These are phyloP conservation scores for Chionodraco myersi DNA, from an alignment of 2,113 vertebrate genomes.

Conservation along the genomic window DNA sequence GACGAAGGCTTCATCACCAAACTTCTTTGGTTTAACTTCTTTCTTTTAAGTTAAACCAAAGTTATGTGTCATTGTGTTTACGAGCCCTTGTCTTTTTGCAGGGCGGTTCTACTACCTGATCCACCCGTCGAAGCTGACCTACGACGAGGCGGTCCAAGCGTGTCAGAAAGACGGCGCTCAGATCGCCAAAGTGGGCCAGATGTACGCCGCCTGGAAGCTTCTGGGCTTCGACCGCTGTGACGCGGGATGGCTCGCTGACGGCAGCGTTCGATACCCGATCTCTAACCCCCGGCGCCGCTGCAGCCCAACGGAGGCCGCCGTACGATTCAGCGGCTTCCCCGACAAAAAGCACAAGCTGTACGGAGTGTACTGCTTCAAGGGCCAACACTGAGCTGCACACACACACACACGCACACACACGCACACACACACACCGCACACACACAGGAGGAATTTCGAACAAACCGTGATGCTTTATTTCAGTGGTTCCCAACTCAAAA, in stretches of 20 bases:
- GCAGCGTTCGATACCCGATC: conserved; percentile 96
- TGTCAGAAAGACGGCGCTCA: conserved; percentile 91
- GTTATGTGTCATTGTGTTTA: not conserved
- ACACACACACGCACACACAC: conserved; percentile 34
- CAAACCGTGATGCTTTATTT: conserved; percentile 90
- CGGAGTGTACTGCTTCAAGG: conserved; percentile 95
- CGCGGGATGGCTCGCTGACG: conserved; percentile 94
- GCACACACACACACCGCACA: conserved; percentile 23
- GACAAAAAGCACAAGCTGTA: conserved; percentile 98
- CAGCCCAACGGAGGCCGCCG: conserved; percentile 92
- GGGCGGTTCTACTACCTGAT: conserved; percentile 96
- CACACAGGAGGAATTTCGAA: conserved; percentile 30
- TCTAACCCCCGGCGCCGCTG: conserved; percentile 90
- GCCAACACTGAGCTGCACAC: conserved; percentile 84
- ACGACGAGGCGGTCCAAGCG: conserved; percentile 90
- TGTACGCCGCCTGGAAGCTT: conserved; percentile 96
- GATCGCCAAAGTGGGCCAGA: conserved; percentile 97
- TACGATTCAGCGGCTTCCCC: conserved; percentile 93
- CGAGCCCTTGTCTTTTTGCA: conserved; percentile 52
- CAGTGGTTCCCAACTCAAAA: too few relatives aligned
- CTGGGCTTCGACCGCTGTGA: conserved; percentile 96
- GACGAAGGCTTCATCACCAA: too few relatives aligned
- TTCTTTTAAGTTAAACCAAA: too few relatives aligned
- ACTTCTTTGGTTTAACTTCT: too few relatives aligned
- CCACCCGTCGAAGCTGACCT: conserved; percentile 92